phyloP scores from a whole-genome alignment of 2,888 invertebrate species.

The Lacanobia oleracea region DNA sequence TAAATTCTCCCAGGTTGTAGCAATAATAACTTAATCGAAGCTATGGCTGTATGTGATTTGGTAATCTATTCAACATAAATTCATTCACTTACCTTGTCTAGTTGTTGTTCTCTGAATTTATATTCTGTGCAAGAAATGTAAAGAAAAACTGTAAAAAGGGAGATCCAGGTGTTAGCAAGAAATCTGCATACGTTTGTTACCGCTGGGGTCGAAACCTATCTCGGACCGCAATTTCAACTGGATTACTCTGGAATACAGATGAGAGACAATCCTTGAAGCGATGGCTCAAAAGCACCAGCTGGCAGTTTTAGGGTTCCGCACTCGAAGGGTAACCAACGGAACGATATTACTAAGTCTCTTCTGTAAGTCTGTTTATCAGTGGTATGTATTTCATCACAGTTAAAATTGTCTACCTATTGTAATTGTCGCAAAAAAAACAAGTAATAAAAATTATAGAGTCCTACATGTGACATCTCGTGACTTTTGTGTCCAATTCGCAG shows the following conservation, averaged over 20 bases:
- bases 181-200: constrained; percentile 37
- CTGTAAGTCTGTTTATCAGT: background rate
- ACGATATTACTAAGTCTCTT: background rate
- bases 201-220: constrained; percentile 11
- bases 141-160: constrained; percentile 25
- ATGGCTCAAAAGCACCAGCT: background rate
- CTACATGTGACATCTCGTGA: too few relatives aligned
- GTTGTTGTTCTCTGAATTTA: background rate
- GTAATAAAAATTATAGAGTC: too few relatives aligned
- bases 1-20: too few relatives aligned
- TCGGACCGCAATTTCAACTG: constrained; percentile 1
- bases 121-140: constrained; percentile 20
- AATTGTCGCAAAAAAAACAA: too few relatives aligned
- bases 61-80: background rate
- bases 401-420: too few relatives aligned
- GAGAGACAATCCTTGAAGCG: background rate
- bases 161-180: constrained; percentile 25
- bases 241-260: constrained; percentile 38
- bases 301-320: background rate
- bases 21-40: too few relatives aligned
- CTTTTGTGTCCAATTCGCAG: too few relatives aligned
- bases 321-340: background rate
- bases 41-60: too few relatives aligned
- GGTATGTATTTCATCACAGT: background rate
- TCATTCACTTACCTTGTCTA: background rate